Evolutionary conservation across 1,140 invertebrate genomes (phyloP).

Genomic region (Gryllus bimaculatus): DNA sequence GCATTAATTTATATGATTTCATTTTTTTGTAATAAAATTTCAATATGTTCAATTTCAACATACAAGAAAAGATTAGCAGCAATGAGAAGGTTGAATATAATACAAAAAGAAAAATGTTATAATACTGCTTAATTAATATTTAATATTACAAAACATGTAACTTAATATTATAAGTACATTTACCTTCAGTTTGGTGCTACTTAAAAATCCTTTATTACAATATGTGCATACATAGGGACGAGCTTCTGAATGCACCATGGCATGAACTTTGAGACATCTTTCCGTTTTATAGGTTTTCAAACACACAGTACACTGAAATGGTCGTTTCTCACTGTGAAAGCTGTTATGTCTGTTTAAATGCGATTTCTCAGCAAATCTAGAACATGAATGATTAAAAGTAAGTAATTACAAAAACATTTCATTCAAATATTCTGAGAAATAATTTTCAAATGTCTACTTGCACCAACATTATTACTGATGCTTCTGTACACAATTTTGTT

Average conservation of each 20-base stretch:
- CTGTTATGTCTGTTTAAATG: slow-evolving; percentile 40
- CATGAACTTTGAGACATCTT: slow-evolving; percentile 41
- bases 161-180: neutral
- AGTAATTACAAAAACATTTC: too few relatives aligned
- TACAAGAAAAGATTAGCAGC: too few relatives aligned
- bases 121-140: too few relatives aligned
- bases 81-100: too few relatives aligned
- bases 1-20: too few relatives aligned
- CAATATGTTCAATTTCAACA: too few relatives aligned
- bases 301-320: slow-evolving; percentile 39
- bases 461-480: too few relatives aligned
- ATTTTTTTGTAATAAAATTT: too few relatives aligned
- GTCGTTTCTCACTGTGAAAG: slow-evolving; percentile 37
- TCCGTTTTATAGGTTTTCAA: slow-evolving; percentile 42
- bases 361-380: slow-evolving; percentile 39
- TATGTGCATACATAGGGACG: slow-evolving; percentile 38
- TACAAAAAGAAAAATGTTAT: too few relatives aligned
- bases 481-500: too few relatives aligned
- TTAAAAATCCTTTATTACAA: slow-evolving; percentile 42
- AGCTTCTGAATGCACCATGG: slow-evolving; percentile 36
- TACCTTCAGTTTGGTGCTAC: slow-evolving; percentile 40
- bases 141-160: neutral
- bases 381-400: neutral
- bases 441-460: too few relatives aligned
- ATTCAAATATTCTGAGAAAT: too few relatives aligned